Conservation (phyloP, 2,797 vertebrate species). For the Myotis myotis region DNA sequence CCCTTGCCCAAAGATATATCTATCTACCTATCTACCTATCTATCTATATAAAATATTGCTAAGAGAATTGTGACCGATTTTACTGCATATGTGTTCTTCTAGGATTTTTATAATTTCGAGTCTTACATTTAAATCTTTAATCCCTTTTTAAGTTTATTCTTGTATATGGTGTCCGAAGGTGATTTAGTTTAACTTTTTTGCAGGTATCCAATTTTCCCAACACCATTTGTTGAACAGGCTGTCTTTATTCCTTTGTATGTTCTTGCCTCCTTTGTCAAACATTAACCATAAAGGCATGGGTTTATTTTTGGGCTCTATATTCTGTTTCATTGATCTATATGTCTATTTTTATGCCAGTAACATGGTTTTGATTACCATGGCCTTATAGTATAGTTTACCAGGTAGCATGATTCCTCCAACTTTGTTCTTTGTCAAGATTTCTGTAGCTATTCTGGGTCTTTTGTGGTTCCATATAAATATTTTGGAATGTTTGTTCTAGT, state of each 20-base stretch:
- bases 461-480: not conserved
- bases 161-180: not conserved
- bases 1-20: not conserved
- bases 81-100: not conserved
- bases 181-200: not conserved
- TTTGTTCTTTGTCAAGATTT: not conserved
- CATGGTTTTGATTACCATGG: not conserved
- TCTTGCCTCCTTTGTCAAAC: not conserved
- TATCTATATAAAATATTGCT: not conserved
- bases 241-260: not conserved
- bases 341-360: not conserved
- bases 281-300: not conserved
- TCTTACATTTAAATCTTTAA: not conserved
- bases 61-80: not conserved
- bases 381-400: too few species aligned
- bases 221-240: not conserved
- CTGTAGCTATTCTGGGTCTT: not conserved
- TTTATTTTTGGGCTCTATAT: not conserved
- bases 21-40: accelerated
- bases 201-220: not conserved
- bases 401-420: not conserved
- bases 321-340: not conserved
- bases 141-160: not conserved
- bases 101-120: not conserved
- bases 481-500: not conserved